Base-by-base conservation (phyloP, 2,888 invertebrate genomes). In the Drosophila nigritarsus region DNA sequence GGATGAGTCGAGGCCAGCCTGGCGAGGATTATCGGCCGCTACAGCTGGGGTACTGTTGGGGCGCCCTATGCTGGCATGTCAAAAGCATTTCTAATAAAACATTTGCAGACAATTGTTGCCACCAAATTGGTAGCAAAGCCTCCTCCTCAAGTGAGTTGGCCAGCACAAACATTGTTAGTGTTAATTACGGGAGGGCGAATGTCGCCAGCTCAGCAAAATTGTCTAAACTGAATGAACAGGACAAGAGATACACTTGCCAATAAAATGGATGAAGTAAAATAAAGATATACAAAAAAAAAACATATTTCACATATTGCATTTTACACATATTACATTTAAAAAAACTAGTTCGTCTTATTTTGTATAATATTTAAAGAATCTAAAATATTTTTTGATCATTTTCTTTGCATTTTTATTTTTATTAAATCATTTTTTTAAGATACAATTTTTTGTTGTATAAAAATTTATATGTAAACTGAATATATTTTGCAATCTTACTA, bases 71-170 rank as follows among this genome's bases (percentile, higher is more conserved):
- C 45, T 51, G 81, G 59, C 71, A 69, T 87, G 80, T 84, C 90
- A 81, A 75, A 75, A 62, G 64, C 69, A 87, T 87, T 90, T 87
- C 75, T 73, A 85, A 87, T 89, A 87, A 78, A 90, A 64, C 82
- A 89, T 89, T 80, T 73, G 66, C 90, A 74, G 90, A 78, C 75
- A 89, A 84, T 75, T 76, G 67, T 73, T 65, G 77, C 73, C 63
- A 66, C 77, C 76, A 53, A 72, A 80, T 73, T 63, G 62, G 48
- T 29, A 60, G 65, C 49, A 50, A 67, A 58, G 68, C 20, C 67
- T 60, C 34, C 69, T 71, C 8, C 45, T 45, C 72, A 68, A 67
- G 62, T 69, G 69, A 24, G 66, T 66, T 49, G 53, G 54, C 63
- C 56, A 27, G 53, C 62, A 45, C 45, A 66, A 82, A 76, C 80